Evolutionary conservation across 2,888 invertebrate genomes (phyloP), one percentile per base, ranked within the genome.

Genomic region (Lithophane leautieri): DNA sequence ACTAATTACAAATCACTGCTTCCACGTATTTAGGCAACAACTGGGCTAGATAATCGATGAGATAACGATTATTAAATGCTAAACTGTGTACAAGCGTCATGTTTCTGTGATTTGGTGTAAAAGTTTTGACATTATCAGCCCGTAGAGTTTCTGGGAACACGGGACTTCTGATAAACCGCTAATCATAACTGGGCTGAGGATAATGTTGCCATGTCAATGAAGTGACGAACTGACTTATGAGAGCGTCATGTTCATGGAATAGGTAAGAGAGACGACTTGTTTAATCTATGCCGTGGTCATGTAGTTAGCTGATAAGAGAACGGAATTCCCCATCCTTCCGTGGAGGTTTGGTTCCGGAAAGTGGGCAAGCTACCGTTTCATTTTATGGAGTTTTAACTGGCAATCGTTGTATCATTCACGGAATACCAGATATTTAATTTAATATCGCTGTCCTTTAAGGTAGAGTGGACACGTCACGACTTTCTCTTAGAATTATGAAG

Each of bases 61-160:
- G 86, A 86, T 86, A 86, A 84, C 73, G 73, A 63, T 67, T 69
- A 86, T 86, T 79, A 80, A 86, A 84, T 73, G 73, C 50, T 68
- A 58, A 83, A 62, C 70, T 56, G 44, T 80, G 81, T 79, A 76
- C 61, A 16, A 42, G 54, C 28, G 25, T 62, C 11, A 70, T 78
- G 19, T 66, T 62, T 28, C 61, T 73, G 73, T 67, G 70, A 67
- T 82, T 81, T 65, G 25, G 11, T 50, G 73, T 56, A 50, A 73
- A 76, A 62, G 47, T 0, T 0, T 60, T 68, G 62, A 78, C 74
- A 76, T 81, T 79, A 76, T 79, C 76, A 54, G n/a, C 28, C 12
- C 11, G 11, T 14, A 12, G 4, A n/a, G 25, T 79, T 76, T 42
- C 42, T 56, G 16, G 40, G 47, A 60, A 69, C 50, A 50, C 1